Percentiles rank a stretch among this genome's conserved stretches.
phyloP scores from a whole-genome alignment of 2,113 vertebrate genomes.

The Macrotis lagotis region DNA sequence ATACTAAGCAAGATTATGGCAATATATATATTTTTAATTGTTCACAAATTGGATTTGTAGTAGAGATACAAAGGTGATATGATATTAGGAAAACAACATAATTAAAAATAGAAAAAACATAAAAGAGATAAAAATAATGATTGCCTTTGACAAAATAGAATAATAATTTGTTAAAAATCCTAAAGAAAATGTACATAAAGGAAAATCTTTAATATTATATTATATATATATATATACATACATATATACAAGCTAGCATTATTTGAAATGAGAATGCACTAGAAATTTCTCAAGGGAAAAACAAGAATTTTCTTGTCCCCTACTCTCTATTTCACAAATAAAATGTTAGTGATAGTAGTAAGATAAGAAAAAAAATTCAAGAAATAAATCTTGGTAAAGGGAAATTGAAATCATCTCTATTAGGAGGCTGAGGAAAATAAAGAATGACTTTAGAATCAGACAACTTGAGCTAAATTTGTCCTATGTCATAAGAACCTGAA shows the following conservation, averaged over 20 bases:
- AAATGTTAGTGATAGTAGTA: neutral
- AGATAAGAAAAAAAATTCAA: neutral
- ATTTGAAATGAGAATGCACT: neutral
- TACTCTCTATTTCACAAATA: neutral
- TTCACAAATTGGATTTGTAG: neutral
- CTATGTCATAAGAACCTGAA: neutral
- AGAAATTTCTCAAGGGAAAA: neutral
- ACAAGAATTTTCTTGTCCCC: neutral
- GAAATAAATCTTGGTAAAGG: too few species aligned
- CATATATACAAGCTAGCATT: neutral
- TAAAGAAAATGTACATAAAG: too few species aligned
- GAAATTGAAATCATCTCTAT: neutral
- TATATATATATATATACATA: neutral
- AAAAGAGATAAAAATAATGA: neutral
- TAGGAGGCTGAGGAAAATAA: neutral
- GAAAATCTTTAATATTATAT: too few species aligned
- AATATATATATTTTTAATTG: neutral
- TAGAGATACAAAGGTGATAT: neutral
- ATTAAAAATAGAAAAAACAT: neutral
- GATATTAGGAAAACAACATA: neutral
- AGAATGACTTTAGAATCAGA: neutral
- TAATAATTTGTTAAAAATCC: neutral
- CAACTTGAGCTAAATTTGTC: neutral
- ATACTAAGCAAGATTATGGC: neutral
- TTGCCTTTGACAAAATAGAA: neutral